Evolutionary conservation across 2,797 vertebrate genomes (phyloP).

Genomic region (Trachops cirrhosus): DNA sequence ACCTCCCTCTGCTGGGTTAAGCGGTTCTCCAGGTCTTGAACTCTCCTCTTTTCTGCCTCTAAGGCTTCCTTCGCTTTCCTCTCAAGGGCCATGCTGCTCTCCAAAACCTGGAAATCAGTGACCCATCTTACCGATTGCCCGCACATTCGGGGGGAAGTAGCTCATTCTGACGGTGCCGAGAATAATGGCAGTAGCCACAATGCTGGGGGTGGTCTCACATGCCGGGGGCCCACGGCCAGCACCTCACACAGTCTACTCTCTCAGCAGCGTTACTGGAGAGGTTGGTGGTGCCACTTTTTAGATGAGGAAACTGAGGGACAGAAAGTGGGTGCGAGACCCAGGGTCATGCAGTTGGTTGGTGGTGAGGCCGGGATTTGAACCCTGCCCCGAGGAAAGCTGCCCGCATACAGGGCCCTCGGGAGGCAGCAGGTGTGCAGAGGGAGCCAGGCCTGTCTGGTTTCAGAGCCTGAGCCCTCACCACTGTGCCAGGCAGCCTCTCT

Average conservation of each 20-base stretch:
- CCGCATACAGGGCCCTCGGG: rapidly evolving
- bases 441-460: neutral
- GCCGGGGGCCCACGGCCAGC: neutral
- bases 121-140: neutral
- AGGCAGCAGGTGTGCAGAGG: neutral
- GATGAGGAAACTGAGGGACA: neutral
- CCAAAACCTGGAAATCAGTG: conserved; percentile 71
- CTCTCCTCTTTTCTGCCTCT: conserved; percentile 71
- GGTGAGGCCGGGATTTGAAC: neutral
- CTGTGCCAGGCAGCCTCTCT: neutral
- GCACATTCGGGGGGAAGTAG: rapidly evolving
- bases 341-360: neutral
- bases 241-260: neutral
- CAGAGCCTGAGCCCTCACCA: neutral
- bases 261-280: neutral
- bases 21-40: conserved; percentile 70
- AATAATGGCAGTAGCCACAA: rapidly evolving
- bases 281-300: neutral
- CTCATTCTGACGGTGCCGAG: rapidly evolving
- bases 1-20: conserved; percentile 78
- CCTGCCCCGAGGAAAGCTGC: rapidly evolving
- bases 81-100: conserved; percentile 48
- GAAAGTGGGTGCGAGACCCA: neutral
- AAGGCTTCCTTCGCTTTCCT: conserved; percentile 49
- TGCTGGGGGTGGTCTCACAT: rapidly evolving